A percentile compares a stretch with the other conserved stretches of the same genome.
These are phyloP conservation scores for Arctocebus calabarensis DNA, from an alignment of 2,797 vertebrate species.

Conservation along the genomic window DNA sequence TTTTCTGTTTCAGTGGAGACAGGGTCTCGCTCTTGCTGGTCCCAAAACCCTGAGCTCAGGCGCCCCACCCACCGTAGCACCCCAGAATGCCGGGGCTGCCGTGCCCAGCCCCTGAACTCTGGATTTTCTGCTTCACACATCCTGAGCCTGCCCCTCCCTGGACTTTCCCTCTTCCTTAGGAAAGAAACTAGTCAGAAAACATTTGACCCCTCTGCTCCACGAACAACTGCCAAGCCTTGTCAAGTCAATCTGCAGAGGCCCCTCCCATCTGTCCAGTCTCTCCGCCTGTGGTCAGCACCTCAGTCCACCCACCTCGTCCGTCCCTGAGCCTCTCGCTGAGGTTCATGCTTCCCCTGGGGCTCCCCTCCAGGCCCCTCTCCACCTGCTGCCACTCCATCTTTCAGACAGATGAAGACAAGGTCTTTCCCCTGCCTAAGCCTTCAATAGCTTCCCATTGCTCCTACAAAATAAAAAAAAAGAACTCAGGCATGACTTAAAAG, in stretches of 20 bases:
- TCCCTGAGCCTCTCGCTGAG: background rate
- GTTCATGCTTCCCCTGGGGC: background rate
- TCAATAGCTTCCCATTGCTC: background rate
- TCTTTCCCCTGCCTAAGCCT: background rate
- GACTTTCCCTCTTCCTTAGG: background rate
- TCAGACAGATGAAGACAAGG: background rate
- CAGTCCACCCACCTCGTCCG: background rate
- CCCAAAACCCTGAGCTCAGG: no score
- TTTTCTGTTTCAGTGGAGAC: background rate
- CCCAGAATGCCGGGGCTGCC: no score
- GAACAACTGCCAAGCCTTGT: background rate
- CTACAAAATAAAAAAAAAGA: background rate
- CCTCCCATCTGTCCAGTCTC: background rate
- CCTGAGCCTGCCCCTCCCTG: background rate
- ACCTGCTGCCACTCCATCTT: background rate
- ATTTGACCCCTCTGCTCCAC: background rate
- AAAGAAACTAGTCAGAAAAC: constrained; percentile 11
- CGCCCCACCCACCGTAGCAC: no score
- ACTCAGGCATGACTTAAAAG: background rate
- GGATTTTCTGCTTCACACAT: background rate
- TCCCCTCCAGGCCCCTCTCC: background rate
- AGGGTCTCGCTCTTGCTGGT: no score
- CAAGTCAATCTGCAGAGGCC: background rate
- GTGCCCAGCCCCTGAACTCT: background rate
- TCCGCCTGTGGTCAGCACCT: background rate